A percentile compares a stretch with the other conserved stretches of the same genome.
Conservation (phyloP, 2,888 invertebrate species). For the Ligdia adustata region DNA sequence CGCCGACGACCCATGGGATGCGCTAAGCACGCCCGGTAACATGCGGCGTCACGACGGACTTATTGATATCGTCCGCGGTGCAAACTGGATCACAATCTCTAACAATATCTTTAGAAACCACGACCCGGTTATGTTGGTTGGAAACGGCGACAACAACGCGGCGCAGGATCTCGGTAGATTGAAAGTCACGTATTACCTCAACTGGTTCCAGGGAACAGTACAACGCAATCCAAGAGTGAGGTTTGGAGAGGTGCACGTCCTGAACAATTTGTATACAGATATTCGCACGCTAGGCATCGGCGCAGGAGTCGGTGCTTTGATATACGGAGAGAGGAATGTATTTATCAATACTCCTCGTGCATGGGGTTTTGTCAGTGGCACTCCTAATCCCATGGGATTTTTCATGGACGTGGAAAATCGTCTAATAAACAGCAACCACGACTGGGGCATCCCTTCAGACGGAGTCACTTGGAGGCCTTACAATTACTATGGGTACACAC, state of each 20-base stretch:
- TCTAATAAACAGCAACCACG: constrained; percentile 11
- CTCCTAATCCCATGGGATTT: constrained; percentile 8
- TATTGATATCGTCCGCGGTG: constrained; percentile 22
- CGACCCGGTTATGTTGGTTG: constrained; percentile 19
- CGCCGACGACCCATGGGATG: constrained; percentile 30
- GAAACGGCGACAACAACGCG: constrained; percentile 19
- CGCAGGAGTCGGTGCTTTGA: constrained; percentile 4
- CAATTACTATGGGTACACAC: constrained; percentile 13
- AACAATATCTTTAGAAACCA: constrained; percentile 32
- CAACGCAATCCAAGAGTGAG: constrained; percentile 28
- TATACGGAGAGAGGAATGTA: constrained; percentile 20
- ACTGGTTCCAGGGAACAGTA: constrained; percentile 27
- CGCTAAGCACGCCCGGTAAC: constrained; percentile 5
- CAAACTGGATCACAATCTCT: constrained; percentile 26
- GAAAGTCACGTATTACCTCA: constrained; percentile 19
- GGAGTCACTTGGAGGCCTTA: constrained; percentile 14
- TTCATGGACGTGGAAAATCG: constrained; percentile 10
- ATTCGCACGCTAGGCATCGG: constrained; percentile 20
- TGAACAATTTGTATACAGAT: constrained; percentile 28
- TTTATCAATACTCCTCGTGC: constrained; percentile 17
- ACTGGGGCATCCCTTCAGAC: constrained; percentile 2
- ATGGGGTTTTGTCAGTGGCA: constrained; percentile 9
- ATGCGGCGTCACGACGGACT: constrained; percentile 28
- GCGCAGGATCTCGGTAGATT: constrained; percentile 23
- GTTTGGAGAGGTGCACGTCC: constrained; percentile 23